Percentiles rank a stretch among this genome's conserved stretches.
These are phyloP conservation scores for Mus spicilegus DNA, from an alignment of 2,113 vertebrate genomes.

Conservation along the genomic window DNA sequence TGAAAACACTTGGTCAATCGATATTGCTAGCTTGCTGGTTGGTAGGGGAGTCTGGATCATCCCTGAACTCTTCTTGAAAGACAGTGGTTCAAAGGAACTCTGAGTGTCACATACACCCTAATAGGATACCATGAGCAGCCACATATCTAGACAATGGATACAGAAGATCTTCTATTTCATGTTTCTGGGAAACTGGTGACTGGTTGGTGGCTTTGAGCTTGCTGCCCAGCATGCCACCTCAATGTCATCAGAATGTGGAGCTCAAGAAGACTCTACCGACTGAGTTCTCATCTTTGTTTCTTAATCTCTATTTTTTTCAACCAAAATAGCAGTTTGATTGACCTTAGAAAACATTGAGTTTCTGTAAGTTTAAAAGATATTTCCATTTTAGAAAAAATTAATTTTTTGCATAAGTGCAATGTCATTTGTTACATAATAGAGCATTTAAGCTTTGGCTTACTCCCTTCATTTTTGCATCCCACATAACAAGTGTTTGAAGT, in stretches of 20 bases:
- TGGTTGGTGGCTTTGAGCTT: neutral
- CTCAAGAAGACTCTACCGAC: neutral
- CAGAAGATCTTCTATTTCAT: neutral
- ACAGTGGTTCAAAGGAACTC: neutral
- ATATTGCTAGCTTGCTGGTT: fast-evolving
- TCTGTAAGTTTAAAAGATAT: neutral
- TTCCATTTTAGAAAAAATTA: constrained; percentile 1
- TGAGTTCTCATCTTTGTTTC: neutral
- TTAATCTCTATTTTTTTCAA: neutral
- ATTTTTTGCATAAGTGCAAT: neutral
- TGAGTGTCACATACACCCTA: neutral
- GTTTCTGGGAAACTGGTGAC: neutral
- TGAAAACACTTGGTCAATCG: neutral
- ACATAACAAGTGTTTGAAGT: neutral
- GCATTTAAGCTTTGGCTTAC: neutral
- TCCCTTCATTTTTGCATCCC: neutral
- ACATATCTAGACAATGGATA: neutral
- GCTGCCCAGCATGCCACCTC: neutral
- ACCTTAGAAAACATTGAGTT: constrained; percentile 15
- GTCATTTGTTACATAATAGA: neutral
- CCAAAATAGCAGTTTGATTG: neutral
- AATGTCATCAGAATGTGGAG: neutral
- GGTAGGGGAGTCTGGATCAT: neutral
- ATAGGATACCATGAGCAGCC: neutral
- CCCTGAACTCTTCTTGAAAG: neutral